Conservation (phyloP, 2,113 vertebrate genomes). For the Spea bombifrons region DNA sequence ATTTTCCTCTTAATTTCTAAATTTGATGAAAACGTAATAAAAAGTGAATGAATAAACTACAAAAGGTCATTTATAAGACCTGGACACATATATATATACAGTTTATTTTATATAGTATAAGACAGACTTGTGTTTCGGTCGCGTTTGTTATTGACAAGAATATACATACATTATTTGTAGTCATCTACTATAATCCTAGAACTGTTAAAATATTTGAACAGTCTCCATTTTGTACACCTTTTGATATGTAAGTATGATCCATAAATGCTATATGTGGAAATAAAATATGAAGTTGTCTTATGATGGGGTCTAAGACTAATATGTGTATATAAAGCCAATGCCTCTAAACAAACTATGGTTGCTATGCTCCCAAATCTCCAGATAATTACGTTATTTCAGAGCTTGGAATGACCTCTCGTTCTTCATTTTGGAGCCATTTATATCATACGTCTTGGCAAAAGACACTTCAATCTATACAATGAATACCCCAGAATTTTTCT, state of each 20-base stretch:
- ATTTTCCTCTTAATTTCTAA: too few species aligned
- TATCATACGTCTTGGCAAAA: conserved; percentile 37
- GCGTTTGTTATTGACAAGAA: too few species aligned
- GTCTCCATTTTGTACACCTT: conserved; percentile 7
- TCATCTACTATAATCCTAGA: too few species aligned
- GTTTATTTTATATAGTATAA: too few species aligned
- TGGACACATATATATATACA: too few species aligned
- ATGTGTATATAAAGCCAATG: conserved; percentile 21
- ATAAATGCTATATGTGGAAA: conserved; percentile 17
- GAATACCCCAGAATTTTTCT: conserved; percentile 32
- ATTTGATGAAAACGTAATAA: too few species aligned
- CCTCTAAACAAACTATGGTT: conserved; percentile 45
- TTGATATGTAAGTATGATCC: not conserved
- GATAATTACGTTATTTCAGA: conserved; percentile 44
- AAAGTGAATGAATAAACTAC: too few species aligned
- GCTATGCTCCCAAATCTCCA: conserved; percentile 39
- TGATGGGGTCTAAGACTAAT: conserved; percentile 32
- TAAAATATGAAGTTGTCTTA: conserved; percentile 28
- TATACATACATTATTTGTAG: too few species aligned
- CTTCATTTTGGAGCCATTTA: conserved; percentile 36
- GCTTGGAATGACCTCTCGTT: conserved; percentile 34
- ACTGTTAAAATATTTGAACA: too few species aligned
- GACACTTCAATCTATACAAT: conserved; percentile 35
- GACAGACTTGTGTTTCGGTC: too few species aligned
- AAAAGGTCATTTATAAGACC: too few species aligned